phyloP scores from a whole-genome alignment of 2,888 invertebrate species.

The Pyrocoelia pectoralis region DNA sequence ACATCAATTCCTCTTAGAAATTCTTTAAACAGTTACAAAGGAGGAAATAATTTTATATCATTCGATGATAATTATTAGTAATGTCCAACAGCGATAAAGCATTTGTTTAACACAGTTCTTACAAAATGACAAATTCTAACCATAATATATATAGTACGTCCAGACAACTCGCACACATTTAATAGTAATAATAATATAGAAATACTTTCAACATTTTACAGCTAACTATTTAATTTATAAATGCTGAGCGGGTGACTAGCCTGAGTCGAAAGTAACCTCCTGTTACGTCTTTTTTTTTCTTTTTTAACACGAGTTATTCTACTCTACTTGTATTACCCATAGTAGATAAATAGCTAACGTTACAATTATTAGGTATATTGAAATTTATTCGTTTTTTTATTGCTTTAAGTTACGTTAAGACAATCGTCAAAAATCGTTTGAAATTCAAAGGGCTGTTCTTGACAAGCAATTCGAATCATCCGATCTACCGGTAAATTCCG shows the following conservation, averaged over 20 bases:
- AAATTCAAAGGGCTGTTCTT: constrained; percentile 33
- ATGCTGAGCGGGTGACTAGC: constrained; percentile 61
- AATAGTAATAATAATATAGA: constrained; percentile 55
- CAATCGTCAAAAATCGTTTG: constrained; percentile 45
- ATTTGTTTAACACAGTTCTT: constrained; percentile 51
- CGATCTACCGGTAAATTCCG: constrained; percentile 3
- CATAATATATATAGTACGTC: constrained; percentile 51
- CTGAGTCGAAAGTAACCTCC: constrained; percentile 58
- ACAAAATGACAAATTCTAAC: constrained; percentile 54
- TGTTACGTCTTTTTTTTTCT: constrained; percentile 48
- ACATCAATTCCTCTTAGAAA: constrained; percentile 38
- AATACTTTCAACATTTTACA: constrained; percentile 58
- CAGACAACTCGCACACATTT: constrained; percentile 54
- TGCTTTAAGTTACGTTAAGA: constrained; percentile 62
- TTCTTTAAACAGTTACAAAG: constrained; percentile 40
- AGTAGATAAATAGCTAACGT: constrained; percentile 36
- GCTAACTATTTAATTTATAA: constrained; percentile 57
- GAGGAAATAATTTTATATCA: constrained; percentile 46
- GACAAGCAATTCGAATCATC: constrained; percentile 15
- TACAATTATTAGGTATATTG: constrained; percentile 39
- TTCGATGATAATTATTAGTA: constrained; percentile 47
- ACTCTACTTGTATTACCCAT: constrained; percentile 30
- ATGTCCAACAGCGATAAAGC: constrained; percentile 56
- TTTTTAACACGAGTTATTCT: constrained; percentile 24
- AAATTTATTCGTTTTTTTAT: constrained; percentile 60